phyloP scores from a whole-genome alignment of 2,797 vertebrate species.

The Micromesistius poutassou region DNA sequence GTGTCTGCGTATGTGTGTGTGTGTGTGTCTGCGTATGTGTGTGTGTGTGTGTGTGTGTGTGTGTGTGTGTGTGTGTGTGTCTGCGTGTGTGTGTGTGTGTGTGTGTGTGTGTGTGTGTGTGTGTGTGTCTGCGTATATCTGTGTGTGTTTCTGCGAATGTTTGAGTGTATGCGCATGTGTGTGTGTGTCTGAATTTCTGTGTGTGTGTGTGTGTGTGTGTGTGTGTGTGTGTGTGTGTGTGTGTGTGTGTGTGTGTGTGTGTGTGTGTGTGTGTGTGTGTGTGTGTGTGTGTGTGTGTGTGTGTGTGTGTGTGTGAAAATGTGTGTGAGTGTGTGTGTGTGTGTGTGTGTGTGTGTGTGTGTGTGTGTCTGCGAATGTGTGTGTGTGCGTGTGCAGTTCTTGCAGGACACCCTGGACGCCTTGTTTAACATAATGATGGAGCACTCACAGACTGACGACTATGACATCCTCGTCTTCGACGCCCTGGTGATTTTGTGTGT shows the following conservation, averaged over 20 bases:
- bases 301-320: background rate
- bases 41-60: constrained; percentile 7
- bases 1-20: constrained; percentile 12
- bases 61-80: constrained; percentile 10
- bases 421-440: constrained; percentile 99
- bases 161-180: background rate
- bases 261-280: background rate
- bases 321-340: too few relatives aligned
- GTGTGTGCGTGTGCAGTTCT: constrained; percentile 74
- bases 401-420: constrained; percentile 95
- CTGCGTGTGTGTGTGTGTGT: background rate
- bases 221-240: too few relatives aligned
- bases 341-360: background rate
- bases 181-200: background rate
- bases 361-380: background rate
- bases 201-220: constrained; percentile 5
- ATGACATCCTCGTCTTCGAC: constrained; percentile 97
- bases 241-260: background rate
- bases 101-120: too few relatives aligned
- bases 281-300: background rate
- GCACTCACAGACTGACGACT: constrained; percentile 88
- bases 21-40: constrained; percentile 6
- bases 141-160: constrained; percentile 35
- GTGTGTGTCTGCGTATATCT: too few relatives aligned
- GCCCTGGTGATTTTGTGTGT: constrained; percentile 82